Evolutionary conservation across 2,888 invertebrate genomes (phyloP).

Genomic region (Willowsia nigromaculata): DNA sequence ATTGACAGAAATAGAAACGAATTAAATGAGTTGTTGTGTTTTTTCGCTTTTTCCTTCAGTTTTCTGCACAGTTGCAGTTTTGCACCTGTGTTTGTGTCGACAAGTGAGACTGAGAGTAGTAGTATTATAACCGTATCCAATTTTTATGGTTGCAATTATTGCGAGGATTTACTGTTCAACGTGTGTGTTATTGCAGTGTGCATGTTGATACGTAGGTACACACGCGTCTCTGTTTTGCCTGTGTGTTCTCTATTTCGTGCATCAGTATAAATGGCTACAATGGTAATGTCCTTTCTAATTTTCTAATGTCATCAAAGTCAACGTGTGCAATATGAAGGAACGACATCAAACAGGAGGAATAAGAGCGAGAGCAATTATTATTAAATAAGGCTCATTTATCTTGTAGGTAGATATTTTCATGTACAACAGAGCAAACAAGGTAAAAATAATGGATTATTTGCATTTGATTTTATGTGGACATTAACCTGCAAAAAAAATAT

Average conservation of each 20-base stretch:
- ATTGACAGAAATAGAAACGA: not conserved
- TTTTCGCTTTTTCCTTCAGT: not conserved
- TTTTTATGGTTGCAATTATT: conserved; percentile 37
- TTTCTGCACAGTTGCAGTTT: conserved; percentile 37
- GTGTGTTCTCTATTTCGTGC: not conserved
- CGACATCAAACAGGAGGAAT: not conserved
- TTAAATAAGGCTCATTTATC: not conserved
- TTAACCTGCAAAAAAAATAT: conserved; percentile 56
- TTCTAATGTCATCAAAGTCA: conserved; percentile 57
- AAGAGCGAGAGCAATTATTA: not conserved
- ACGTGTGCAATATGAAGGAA: not conserved
- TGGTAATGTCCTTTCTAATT: conserved; percentile 43
- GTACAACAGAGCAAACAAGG: conserved; percentile 20
- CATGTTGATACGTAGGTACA: not conserved
- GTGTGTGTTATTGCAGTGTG: not conserved
- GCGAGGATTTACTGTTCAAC: not conserved
- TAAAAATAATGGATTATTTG: conserved; percentile 17
- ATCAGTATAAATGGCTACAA: not conserved
- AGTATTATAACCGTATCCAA: not conserved
- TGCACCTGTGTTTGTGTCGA: conserved; percentile 26
- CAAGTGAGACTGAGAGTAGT: not conserved
- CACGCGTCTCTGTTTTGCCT: too few relatives aligned
- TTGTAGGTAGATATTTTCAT: not conserved
- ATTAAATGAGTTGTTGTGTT: not conserved
- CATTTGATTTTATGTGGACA: conserved; percentile 51